A percentile compares a stretch with the other conserved stretches of the same genome.
phyloP scores from a whole-genome alignment of 2,797 vertebrate species.

The Clarias laeviceps region DNA sequence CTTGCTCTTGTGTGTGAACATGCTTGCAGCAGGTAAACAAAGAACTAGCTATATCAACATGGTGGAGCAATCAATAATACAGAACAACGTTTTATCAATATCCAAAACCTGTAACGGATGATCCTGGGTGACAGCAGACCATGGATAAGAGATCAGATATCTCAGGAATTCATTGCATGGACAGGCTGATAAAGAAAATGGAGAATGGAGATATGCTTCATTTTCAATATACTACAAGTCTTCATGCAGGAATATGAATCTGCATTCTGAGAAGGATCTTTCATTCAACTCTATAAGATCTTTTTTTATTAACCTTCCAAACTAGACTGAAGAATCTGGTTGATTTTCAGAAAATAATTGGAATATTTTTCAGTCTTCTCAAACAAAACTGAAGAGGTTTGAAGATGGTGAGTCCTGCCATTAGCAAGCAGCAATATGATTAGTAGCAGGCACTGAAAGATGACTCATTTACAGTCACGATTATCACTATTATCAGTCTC shows the following conservation, averaged over 20 bases:
- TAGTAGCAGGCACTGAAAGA: conserved; percentile 17
- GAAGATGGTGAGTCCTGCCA: conserved; percentile 16
- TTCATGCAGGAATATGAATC: neutral
- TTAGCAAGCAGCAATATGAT: conserved; percentile 21
- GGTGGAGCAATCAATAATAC: neutral
- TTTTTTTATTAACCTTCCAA: neutral
- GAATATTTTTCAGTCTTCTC: conserved; percentile 19
- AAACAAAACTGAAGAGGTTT: neutral
- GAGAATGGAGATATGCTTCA: neutral
- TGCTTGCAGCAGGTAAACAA: neutral
- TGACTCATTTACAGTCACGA: conserved; percentile 26
- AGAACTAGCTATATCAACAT: neutral
- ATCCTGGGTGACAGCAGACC: neutral
- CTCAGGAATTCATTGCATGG: neutral
- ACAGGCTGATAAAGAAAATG: neutral
- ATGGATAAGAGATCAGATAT: neutral
- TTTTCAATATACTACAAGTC: neutral
- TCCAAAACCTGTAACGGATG: neutral
- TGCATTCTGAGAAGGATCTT: neutral
- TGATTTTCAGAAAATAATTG: too few relatives aligned
- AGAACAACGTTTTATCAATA: neutral
- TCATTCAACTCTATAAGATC: neutral
- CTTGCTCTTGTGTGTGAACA: neutral
- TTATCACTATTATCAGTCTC: conserved; percentile 42
- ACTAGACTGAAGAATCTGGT: neutral